A percentile compares a stretch with the other conserved stretches of the same genome.
Evolutionary conservation across 2,113 vertebrate species (phyloP).

Genomic region (Ochotona princeps): DNA sequence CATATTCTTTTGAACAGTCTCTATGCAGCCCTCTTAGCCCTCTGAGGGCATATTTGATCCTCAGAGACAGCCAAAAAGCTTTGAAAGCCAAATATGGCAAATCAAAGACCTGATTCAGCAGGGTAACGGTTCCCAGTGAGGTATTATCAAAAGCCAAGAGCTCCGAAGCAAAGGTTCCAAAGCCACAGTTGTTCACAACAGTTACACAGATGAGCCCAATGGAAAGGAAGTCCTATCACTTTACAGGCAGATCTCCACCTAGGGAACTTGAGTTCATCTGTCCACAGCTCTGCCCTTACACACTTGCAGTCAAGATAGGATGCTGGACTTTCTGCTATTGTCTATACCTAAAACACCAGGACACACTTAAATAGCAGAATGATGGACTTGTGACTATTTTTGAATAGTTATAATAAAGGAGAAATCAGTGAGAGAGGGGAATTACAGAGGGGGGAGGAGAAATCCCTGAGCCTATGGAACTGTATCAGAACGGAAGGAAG

Average conservation of each 20-base stretch:
- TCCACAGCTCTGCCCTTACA: too few relatives aligned
- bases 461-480: too few relatives aligned
- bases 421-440: too few relatives aligned
- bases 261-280: background rate
- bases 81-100: constrained; percentile 53
- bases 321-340: too few relatives aligned
- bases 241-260: background rate
- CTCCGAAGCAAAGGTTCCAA: background rate
- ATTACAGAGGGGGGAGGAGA: too few relatives aligned
- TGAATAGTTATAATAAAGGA: too few relatives aligned
- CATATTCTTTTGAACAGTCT: constrained; percentile 53
- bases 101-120: constrained; percentile 44
- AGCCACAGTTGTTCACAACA: background rate
- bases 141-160: constrained; percentile 37
- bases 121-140: constrained; percentile 16
- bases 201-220: background rate
- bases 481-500: too few relatives aligned
- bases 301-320: background rate
- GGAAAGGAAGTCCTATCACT: constrained; percentile 2
- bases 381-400: too few relatives aligned
- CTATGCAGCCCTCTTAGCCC: constrained; percentile 39
- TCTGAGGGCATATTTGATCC: constrained; percentile 67
- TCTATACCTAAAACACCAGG: too few relatives aligned
- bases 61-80: constrained; percentile 44
- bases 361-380: too few relatives aligned